These are phyloP conservation scores for Eucera pruinosa DNA, from an alignment of 2,888 invertebrate species.

Conservation along the genomic window DNA sequence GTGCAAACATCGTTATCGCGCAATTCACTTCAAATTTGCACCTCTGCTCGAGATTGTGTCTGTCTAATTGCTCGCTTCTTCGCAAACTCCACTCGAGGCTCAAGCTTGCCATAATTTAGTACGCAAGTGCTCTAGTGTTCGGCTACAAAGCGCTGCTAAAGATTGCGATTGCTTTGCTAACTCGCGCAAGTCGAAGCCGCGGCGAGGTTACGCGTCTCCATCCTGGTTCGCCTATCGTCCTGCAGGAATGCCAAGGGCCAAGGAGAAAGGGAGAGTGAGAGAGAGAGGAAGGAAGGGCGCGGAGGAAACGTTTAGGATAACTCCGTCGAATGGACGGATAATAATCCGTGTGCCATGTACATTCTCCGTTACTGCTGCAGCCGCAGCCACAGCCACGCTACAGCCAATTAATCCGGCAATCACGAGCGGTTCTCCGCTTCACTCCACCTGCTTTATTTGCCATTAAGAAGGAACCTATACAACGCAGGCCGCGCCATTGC, in stretches of 20 bases:
- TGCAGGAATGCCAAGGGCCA: not conserved
- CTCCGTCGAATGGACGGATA: slow-evolving; percentile 70
- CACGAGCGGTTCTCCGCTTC: slow-evolving; percentile 73
- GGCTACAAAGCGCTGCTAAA: slow-evolving; percentile 1
- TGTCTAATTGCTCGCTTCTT: slow-evolving; percentile 36
- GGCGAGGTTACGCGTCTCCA: too few species aligned
- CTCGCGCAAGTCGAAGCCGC: slow-evolving; percentile 5
- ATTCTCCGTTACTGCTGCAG: slow-evolving; percentile 69
- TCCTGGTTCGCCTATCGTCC: slow-evolving; percentile 12
- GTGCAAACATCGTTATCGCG: slow-evolving; percentile 1
- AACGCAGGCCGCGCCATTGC: slow-evolving; percentile 66
- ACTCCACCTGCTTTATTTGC: slow-evolving; percentile 78
- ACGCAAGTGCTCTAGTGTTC: slow-evolving; percentile 31
- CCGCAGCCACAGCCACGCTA: slow-evolving; percentile 75
- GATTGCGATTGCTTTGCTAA: slow-evolving; percentile 21
- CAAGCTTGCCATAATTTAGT: slow-evolving; percentile 14
- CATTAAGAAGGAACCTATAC: slow-evolving; percentile 71
- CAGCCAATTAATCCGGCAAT: slow-evolving; percentile 81
- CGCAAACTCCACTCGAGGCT: too few species aligned
- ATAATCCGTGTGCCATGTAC: slow-evolving; percentile 71
- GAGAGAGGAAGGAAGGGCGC: slow-evolving; percentile 36
- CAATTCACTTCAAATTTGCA: slow-evolving; percentile 32
- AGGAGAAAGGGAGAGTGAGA: slow-evolving; percentile 5
- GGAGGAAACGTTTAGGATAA: slow-evolving; percentile 72
- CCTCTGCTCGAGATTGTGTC: slow-evolving; percentile 34